phyloP scores from a whole-genome alignment of 92 coral and sea anemone species.

The Phenganax marumi region DNA sequence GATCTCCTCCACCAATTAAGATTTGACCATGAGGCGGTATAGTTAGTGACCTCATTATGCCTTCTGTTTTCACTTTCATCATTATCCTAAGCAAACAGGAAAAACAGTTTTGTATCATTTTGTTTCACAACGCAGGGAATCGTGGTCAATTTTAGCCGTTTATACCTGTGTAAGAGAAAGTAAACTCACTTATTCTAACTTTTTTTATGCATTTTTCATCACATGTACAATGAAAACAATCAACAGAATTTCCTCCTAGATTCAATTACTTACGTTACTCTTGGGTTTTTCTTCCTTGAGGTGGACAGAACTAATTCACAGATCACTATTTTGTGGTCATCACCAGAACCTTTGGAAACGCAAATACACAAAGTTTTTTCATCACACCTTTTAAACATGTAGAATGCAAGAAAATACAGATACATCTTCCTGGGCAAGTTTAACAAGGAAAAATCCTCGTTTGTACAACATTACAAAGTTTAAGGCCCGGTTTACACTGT shows the following conservation, averaged over 20 bases:
- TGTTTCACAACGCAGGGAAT: not conserved
- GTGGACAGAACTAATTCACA: conserved; percentile 87
- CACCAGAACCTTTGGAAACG: conserved; percentile 66
- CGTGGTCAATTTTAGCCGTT: no score
- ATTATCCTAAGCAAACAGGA: conserved; percentile 58
- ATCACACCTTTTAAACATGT: no score
- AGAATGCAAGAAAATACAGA: not conserved
- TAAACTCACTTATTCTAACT: not conserved
- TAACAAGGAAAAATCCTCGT: no score
- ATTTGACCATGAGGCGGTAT: conserved; percentile 87
- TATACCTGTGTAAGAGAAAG: no score
- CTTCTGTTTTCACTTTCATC: conserved; percentile 77
- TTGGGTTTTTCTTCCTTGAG: conserved; percentile 63
- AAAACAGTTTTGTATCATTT: not conserved
- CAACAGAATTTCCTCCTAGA: not conserved
- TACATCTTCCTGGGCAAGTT: no score
- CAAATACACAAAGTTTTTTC: not conserved
- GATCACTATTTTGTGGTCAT: conserved; percentile 71
- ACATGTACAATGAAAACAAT: not conserved
- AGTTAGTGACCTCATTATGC: conserved; percentile 76
- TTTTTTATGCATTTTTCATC: not conserved
- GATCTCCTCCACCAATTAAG: conserved; percentile 92
- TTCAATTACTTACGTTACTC: conserved; percentile 69
- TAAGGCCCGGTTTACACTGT: no score
- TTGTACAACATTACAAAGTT: no score